Evolutionary conservation across 2,797 vertebrate genomes (phyloP).

Genomic region (Zalophus californianus): DNA sequence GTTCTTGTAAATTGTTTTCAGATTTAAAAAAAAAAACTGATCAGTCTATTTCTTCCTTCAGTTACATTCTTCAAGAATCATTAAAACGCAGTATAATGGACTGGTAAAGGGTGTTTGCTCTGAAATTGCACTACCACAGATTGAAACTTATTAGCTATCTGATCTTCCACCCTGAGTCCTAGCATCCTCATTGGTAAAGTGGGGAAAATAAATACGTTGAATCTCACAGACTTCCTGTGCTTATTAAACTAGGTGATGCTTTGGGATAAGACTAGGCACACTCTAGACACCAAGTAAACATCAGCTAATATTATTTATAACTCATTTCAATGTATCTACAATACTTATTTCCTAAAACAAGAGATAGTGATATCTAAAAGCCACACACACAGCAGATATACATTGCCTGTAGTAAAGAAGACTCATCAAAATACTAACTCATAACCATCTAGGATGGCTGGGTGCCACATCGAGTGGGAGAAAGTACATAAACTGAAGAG

Average conservation of each 20-base stretch:
- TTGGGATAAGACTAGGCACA: background rate
- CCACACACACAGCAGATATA: background rate
- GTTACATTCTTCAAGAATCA: slow-evolving; percentile 44
- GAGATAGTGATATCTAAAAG: background rate
- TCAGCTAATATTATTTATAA: slow-evolving; percentile 28
- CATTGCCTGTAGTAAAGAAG: background rate
- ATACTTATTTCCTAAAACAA: slow-evolving; percentile 31
- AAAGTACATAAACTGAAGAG: background rate
- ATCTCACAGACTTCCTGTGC: background rate
- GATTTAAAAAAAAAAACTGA: background rate
- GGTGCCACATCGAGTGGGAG: background rate
- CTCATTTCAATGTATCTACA: slow-evolving; percentile 24
- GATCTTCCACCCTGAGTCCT: background rate
- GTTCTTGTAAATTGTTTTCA: slow-evolving; percentile 60
- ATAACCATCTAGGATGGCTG: background rate
- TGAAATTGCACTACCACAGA: background rate
- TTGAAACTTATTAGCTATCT: background rate
- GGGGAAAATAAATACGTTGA: background rate
- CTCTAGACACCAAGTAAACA: background rate
- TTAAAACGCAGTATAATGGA: background rate
- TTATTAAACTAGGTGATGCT: slow-evolving; percentile 20
- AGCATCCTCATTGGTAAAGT: background rate
- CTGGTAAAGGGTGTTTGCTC: background rate
- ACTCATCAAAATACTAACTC: background rate
- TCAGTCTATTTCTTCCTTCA: slow-evolving; percentile 36